Evolutionary conservation across 1,140 invertebrate genomes (phyloP), one percentile per base, ranked within the genome.

Genomic region (Drosophila nigrodunni): DNA sequence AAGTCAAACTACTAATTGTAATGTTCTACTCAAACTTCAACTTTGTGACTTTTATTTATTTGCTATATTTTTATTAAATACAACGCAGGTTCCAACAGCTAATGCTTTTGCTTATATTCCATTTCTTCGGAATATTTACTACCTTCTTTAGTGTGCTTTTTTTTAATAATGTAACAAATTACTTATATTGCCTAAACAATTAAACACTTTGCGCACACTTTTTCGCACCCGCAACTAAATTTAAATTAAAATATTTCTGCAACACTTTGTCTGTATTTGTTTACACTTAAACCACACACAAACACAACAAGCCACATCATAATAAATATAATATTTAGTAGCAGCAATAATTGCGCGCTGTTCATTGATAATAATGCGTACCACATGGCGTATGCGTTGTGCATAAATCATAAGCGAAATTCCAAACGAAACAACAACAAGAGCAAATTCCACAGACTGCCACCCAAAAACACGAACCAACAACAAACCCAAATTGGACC

Each of bases 361-460:
- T n/a, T 35, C 5, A 34, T 54, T 8, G 21, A 13, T 54, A 54
- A 35, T 35, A 54, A 60, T 52, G 13, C 35, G 65, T 39, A 30
- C 76, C 72, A 80, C 82, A 77, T 68, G 76, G 43, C 82, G 82
- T 88, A 87, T 87, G 78, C 80, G 83, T 54, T 77, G 74, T 82
- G 83, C 43, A 88, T 88, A 80, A 82, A 88, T 87, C 66, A 87
- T 82, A 78, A 61, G 44, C 47, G 39, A 46, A 50, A 81, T 73
- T 54, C 34, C 43, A 62, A 58, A 65, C 34, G 55, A 0, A 25
- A 25, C 25, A 25, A 25, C 25, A 25, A 35, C 44, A 37, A 55
- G 3, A 37, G 10, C 37, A 25, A 13, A 52, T 59, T 43, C 18
- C 35, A 58, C 15, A 59, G 30, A 41, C 39, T 30, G 6, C n/a